These are phyloP conservation scores for Chunga burmeisteri DNA, from an alignment of 2,113 vertebrate species.

Conservation along the genomic window DNA sequence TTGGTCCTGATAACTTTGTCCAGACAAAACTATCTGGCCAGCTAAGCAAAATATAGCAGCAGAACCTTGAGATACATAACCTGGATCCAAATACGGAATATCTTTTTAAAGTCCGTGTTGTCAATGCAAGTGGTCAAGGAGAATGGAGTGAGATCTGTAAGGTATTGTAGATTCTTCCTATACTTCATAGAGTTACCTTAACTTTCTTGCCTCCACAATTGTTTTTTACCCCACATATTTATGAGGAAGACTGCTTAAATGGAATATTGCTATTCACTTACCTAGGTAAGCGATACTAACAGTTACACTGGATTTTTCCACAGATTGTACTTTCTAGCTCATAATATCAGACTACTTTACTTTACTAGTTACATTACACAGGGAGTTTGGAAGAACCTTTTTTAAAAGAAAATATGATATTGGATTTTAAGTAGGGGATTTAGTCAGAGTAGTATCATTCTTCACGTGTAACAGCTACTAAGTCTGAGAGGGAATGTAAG, in stretches of 20 bases:
- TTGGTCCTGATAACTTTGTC: slow-evolving; percentile 24
- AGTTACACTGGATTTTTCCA: background rate
- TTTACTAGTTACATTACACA: background rate
- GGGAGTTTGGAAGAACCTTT: slow-evolving; percentile 27
- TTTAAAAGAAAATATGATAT: background rate
- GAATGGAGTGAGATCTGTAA: slow-evolving; percentile 71
- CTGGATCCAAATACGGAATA: slow-evolving; percentile 67
- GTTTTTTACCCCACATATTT: background rate
- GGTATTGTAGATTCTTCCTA: slow-evolving; percentile 22
- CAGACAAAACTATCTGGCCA: slow-evolving; percentile 55
- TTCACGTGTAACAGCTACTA: background rate
- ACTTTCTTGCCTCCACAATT: background rate
- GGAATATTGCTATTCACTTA: background rate
- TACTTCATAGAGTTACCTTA: background rate
- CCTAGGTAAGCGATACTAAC: background rate
- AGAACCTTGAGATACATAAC: slow-evolving; percentile 63
- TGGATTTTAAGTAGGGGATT: background rate
- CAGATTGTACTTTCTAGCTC: background rate
- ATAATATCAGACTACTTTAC: slow-evolving; percentile 47
- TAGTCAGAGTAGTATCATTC: background rate
- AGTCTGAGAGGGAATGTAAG: background rate
- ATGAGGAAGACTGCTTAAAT: background rate
- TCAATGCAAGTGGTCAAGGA: slow-evolving; percentile 50
- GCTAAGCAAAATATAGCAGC: slow-evolving; percentile 59
- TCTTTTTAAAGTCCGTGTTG: slow-evolving; percentile 67